A percentile compares a stretch with the other conserved stretches of the same genome.
These are phyloP conservation scores for Corynorhinus townsendii DNA, from an alignment of 2,113 vertebrate genomes.

Conservation along the genomic window DNA sequence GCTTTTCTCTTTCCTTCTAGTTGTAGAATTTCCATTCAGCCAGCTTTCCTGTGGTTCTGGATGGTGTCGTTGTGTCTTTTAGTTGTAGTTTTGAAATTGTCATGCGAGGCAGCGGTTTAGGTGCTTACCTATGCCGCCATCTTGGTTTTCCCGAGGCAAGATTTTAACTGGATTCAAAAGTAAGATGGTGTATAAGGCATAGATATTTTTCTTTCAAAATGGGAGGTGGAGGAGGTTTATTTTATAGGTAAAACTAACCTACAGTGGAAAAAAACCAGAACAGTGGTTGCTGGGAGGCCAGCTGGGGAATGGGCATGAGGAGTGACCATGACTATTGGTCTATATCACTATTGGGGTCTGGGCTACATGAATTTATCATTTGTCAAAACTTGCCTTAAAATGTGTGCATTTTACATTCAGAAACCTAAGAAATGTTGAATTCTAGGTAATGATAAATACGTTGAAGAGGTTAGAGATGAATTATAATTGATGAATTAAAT, in stretches of 20 bases:
- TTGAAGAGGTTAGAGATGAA: not conserved
- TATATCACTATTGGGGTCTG: not conserved
- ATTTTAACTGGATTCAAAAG: not conserved
- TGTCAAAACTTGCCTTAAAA: not conserved
- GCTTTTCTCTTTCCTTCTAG: no score
- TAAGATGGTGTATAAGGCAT: not conserved
- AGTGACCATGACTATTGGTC: no score
- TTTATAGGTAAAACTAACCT: not conserved
- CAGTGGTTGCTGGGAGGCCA: not conserved
- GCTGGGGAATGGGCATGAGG: not conserved
- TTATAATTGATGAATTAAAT: not conserved
- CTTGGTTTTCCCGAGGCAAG: no score
- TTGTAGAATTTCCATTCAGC: no score
- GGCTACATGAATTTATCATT: not conserved
- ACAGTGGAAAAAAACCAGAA: not conserved
- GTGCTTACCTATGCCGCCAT: no score
- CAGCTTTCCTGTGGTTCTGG: no score
- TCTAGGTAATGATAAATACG: not conserved
- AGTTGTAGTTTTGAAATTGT: no score
- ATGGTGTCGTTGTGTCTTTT: no score
- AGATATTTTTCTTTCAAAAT: not conserved
- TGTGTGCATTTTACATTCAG: not conserved
- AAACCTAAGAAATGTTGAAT: not conserved
- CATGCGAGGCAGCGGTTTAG: no score
- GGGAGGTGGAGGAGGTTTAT: not conserved